Base-by-base conservation (phyloP, 2,888 invertebrate genomes). In the Carcina quercana region DNA sequence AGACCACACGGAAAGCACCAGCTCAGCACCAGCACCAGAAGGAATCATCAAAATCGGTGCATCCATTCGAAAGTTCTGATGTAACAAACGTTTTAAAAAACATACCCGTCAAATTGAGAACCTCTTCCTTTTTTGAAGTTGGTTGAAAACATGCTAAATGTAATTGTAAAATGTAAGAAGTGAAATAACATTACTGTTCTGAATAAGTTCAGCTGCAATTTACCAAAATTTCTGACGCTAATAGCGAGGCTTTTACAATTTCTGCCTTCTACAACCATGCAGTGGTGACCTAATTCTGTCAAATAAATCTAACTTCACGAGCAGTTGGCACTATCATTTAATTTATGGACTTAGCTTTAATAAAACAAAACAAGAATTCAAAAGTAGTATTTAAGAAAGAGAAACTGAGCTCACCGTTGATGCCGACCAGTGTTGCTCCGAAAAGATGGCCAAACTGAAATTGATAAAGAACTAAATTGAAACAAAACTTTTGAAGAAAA, bases 161-260 rank as follows among this genome's bases (percentile, higher is more conserved):
- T n/a, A n/a, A n/a, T n/a, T n/a, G n/a, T n/a, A n/a, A n/a, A n/a
- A n/a, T n/a, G n/a, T n/a, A n/a, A n/a, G n/a, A n/a, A n/a, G n/a
- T n/a, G n/a, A n/a, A n/a, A n/a, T n/a, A n/a, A n/a, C n/a, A n/a
- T n/a, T n/a, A n/a, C n/a, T n/a, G n/a, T n/a, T n/a, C n/a, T n/a
- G n/a, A n/a, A n/a, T n/a, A n/a, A n/a, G n/a, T n/a, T n/a, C n/a
- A n/a, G n/a, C n/a, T n/a, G n/a, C n/a, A n/a, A n/a, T n/a, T n/a
- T n/a, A 52, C 59, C 65, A 66, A 68, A 60, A 70, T 68, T 64
- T 59, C 48, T 52, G 50, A 48, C 43, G 54, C 54, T 50, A 59
- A 65, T 65, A 58, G 46, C 51, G 50, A 46, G 45, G 49, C 43
- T 49, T 40, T 48, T 43, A 58, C 37, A 38, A 53, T 59, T 60